phyloP scores from a whole-genome alignment of 2,888 invertebrate species.

The Himalopsyche kuldschensis region DNA sequence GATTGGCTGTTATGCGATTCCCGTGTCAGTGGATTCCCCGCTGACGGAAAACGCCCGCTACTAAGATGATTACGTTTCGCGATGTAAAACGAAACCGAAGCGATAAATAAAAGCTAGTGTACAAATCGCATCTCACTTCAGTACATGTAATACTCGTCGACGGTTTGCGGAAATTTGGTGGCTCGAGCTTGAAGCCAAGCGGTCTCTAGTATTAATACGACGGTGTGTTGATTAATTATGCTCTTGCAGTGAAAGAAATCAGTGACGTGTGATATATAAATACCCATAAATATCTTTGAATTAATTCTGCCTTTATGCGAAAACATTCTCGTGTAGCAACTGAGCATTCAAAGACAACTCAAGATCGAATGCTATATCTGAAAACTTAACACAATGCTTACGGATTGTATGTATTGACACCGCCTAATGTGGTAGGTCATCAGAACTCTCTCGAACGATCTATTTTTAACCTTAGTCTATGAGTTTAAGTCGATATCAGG shows the following conservation, averaged over 20 bases:
- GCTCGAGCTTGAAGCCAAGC: background rate
- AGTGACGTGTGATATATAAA: background rate
- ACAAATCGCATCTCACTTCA: constrained; percentile 3
- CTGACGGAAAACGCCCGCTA: background rate
- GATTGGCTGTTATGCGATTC: background rate
- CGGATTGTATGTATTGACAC: too few species aligned
- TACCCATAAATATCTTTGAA: too few species aligned
- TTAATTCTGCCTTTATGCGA: too few species aligned
- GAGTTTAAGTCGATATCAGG: too few species aligned
- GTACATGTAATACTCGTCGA: background rate
- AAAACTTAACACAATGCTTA: too few species aligned
- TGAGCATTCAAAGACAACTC: too few species aligned
- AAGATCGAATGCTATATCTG: too few species aligned
- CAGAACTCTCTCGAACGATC: too few species aligned
- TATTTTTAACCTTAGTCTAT: too few species aligned
- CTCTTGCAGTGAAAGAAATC: background rate
- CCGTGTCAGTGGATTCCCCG: background rate
- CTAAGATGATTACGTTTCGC: background rate
- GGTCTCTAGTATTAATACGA: constrained; percentile 31
- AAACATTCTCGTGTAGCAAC: too few species aligned
- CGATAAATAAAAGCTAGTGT: background rate
- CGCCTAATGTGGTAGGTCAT: too few species aligned
- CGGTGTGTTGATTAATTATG: constrained; percentile 12
- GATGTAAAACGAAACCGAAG: background rate
- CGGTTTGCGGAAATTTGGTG: background rate